Evolutionary conservation across 2,888 invertebrate genomes (phyloP), one percentile per base, ranked within the genome.

Genomic region (Sthenelais limicola): DNA sequence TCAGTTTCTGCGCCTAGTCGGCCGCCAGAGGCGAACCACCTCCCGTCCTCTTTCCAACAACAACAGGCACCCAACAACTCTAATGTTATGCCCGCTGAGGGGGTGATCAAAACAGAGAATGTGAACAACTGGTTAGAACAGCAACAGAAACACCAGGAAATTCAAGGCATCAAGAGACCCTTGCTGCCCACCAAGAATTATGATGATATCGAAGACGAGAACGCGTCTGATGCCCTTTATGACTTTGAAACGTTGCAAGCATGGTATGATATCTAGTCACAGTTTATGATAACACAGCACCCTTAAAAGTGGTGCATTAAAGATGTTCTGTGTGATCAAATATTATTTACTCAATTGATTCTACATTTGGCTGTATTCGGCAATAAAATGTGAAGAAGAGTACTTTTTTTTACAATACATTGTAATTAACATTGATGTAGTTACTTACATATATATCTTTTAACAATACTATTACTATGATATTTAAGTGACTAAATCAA

Each of bases 231-330:
- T 38, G 78, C 83, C 54, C 77, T 97, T 26, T 97, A 97, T 88
- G 96, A 97, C 89, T 96, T 95, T 89, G 91, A 54, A n/a, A 92
- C 92, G 81, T 91, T 94, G 80, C 91, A 94, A 85, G 93, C 93
- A 52, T 96, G 95, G 96, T 94, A 85, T 90, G 91, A 43, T 18
- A 9, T 43, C 43, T 43, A 43, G 15, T 9, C n/a, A 28, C 26
- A n/a, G n/a, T n/a, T n/a, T n/a, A n/a, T n/a, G n/a, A n/a, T n/a
- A n/a, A n/a, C n/a, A n/a, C n/a, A n/a, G n/a, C n/a, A n/a, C n/a
- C n/a, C n/a, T n/a, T n/a, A n/a, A n/a, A n/a, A n/a, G n/a, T n/a
- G n/a, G n/a, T n/a, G n/a, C n/a, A n/a, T n/a, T n/a, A n/a, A n/a
- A n/a, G n/a, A n/a, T n/a, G n/a, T n/a, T n/a, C n/a, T n/a, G n/a